These are phyloP conservation scores for Luperina testacea DNA, from an alignment of 2,888 invertebrate genomes.

Conservation along the genomic window DNA sequence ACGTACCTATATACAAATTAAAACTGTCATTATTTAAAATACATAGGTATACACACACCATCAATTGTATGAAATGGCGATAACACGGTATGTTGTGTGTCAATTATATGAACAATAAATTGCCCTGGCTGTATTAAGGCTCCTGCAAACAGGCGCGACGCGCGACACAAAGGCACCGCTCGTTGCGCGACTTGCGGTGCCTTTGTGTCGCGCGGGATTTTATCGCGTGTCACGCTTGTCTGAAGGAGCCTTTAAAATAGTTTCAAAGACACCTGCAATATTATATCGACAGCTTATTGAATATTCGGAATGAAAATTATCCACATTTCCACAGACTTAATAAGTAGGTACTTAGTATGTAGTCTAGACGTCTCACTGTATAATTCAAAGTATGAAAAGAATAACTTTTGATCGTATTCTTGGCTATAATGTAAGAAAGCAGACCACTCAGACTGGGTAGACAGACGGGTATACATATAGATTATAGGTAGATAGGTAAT, in stretches of 20 bases:
- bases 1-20: neutral
- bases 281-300: conserved; percentile 11
- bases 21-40: neutral
- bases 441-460: conserved; percentile 18
- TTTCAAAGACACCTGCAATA: neutral
- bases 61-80: neutral
- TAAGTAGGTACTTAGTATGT: neutral
- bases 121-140: no score
- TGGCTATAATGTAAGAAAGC: conserved; percentile 10
- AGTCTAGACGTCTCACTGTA: conserved; percentile 43
- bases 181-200: no score
- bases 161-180: no score
- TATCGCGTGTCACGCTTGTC: no score
- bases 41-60: neutral
- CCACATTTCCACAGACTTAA: conserved; percentile 20
- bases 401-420: conserved; percentile 14
- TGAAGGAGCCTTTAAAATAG: neutral
- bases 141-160: no score
- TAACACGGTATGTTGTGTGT: neutral
- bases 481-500: conserved; percentile 1
- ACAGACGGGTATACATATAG: conserved; percentile 14
- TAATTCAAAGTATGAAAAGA: conserved; percentile 38
- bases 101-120: neutral
- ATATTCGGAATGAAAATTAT: conserved; percentile 26
- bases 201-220: no score